Evolutionary conservation across 1,140 invertebrate genomes (phyloP), one percentile per base, ranked within the genome.

Genomic region (Probaryconus sp.): DNA sequence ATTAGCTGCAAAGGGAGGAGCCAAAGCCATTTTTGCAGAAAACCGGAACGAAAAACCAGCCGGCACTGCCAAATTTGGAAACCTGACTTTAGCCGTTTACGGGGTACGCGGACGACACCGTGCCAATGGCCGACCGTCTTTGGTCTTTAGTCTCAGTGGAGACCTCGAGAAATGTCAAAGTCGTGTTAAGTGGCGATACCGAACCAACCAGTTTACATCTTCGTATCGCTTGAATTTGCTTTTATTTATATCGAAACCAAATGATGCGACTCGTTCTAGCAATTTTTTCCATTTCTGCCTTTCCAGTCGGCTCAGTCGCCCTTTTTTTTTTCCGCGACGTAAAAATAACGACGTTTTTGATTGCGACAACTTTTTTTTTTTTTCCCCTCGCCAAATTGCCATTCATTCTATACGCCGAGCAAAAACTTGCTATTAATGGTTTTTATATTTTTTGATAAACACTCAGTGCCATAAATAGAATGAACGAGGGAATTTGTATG

Each of bases 131-230:
- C 69, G 64, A 67, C 68, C 64, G 63, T 68, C 69, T 68, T 45
- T 55, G 50, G 56, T 43, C 69, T 68, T 45, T 55, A 43, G 56
- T 43, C 55, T 69, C 69, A 45, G 56, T 30, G 33, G 43, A 70
- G 75, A 73, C 75, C 75, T 77, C 69, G 69, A 61, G 64, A 77
- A 68, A 77, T 73, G 75, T 77, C 75, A 77, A 77, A 77, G 75
- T 56, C 69, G 69, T 60, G 64, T 55, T 75, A 60, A 75, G 63
- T 60, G 53, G 48, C 58, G 28, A 40, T 61, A 61, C 63, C 43
- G 7, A 63, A 53, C 58, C 35, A 38, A 69, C 64, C 64, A 51
- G 72, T 67, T 64, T 64, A 72, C 51, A 64, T 53, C 42, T 43
- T 28, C 10, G 7, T 56, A 63, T 56, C 47, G n/a, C n/a, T n/a